Evolutionary conservation across 2,113 vertebrate species (phyloP), one percentile per base, ranked within the genome.

Genomic region (Albula glossodonta): DNA sequence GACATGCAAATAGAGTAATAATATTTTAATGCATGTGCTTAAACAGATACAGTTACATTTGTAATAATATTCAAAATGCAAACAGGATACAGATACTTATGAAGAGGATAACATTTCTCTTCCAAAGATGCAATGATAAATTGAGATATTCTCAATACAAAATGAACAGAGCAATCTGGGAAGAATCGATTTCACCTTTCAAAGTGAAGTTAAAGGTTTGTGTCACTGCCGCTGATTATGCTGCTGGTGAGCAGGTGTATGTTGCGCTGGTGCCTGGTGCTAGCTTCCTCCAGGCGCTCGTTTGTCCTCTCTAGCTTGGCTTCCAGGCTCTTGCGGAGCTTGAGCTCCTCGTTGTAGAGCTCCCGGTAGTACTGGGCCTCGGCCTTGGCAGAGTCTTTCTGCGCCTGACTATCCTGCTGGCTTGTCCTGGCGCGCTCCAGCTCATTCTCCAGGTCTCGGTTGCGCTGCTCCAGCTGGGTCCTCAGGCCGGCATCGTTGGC

Each of bases 241-340:
- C 93, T 94, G 90, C 92, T 94, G 7, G 92, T 81, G 3, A 97
- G 91, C 12, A 97, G 91, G 8, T 95, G 94, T 82, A 92, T 96
- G 90, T 88, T 96, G 87, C 93, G 94, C 0, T 94, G 91, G 12
- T 94, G 94, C 66, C 96, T 96, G 1, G 93, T 84, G 1, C 93
- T 97, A 89, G 95, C 92, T 88, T 98, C 96, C 12, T 94, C 88
- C 9, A 98, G 94, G 12, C 88, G 96, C 85, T 95, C 95, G 81
- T 95, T 96, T 89, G 91, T 97, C 98, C 96, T 96, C 83, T 97
- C 96, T 56, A 99, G 91, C 93, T 97, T 96, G 87, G 91, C 94
- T 85, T 91, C 84, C 80, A 98, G 88, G 51, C 92, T 91, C 87
- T 95, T 96, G 88, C 96, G 96, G 4, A 89, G 91, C 83, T 93